Base-by-base conservation (phyloP, 2,888 invertebrate genomes). In the Campopleginae sp. region DNA sequence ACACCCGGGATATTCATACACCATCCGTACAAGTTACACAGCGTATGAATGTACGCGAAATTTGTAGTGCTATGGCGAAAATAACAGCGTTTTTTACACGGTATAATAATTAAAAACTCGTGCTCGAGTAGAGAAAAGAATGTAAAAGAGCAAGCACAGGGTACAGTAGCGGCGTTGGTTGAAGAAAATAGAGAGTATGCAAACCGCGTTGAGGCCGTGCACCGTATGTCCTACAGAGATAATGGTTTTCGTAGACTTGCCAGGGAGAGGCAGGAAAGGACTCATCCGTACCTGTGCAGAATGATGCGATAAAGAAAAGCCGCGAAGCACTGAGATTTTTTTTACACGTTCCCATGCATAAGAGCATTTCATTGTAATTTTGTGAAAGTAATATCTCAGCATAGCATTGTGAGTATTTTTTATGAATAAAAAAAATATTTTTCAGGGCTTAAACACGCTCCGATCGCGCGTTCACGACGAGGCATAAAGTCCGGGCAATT, bases 71-170 rank as follows among this genome's bases (percentile, higher is more conserved):
- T 79, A 76, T 80, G 70, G 71, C 54, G 66, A 76, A 80, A 80
- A 76, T 80, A 84, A 84, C 84, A 72, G 66, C 65, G 66, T 76
- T 84, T 84, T 84, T 77, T 66, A 66, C 76, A 79, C 79, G 72
- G 80, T 82, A 38, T 38, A 85, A 82, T 85, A 85, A 82, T 85
- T 85, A 85, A 85, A 85, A 85, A 79, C 85, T 85, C 82, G 71
- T 82, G 79, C 71, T 48, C 79, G 75, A 61, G 63, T 38, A 58
- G 66, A 79, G 76, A 27, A 74, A 78, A 78, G 65, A 79, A 85
- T 71, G 76, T 82, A 82, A 85, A 82, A 75, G 75, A 82, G 81
- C 33, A 74, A 65, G 58, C 54, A 71, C 19, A 65, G 54, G 63
- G 63, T 66, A 66, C 19, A 48, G 23, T 51, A n/a, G 61, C 48